These are phyloP conservation scores for Phymanthus crucifer DNA, from an alignment of 92 coral and sea anemone species.

Conservation along the genomic window DNA sequence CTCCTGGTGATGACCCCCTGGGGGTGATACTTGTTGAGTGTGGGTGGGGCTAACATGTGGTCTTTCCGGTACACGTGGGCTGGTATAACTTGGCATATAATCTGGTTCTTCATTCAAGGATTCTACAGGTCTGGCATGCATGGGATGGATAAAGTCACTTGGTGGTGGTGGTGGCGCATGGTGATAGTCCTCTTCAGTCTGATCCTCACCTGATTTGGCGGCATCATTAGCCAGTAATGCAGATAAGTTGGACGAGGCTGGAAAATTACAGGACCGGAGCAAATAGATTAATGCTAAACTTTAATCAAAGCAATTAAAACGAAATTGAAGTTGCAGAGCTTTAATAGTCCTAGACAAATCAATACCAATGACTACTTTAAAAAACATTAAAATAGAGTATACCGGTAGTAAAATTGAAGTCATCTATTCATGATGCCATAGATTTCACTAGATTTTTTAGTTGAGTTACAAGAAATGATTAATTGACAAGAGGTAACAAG, in stretches of 20 bases:
- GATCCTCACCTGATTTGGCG: conserved; percentile 34
- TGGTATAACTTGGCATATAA: conserved; percentile 15
- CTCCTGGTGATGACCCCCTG: conserved; percentile 26
- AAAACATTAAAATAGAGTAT: too few species aligned
- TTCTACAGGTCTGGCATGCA: conserved; percentile 36
- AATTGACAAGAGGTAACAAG: neutral
- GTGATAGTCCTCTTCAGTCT: conserved; percentile 1
- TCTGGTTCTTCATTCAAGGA: neutral
- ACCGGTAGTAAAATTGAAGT: too few species aligned
- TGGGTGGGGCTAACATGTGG: neutral
- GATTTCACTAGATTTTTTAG: neutral
- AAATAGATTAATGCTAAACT: neutral
- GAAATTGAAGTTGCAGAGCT: too few species aligned
- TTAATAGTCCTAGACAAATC: neutral
- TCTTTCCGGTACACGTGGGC: neutral
- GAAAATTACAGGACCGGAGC: conserved; percentile 19
- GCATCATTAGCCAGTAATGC: conserved; percentile 87
- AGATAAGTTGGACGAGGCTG: conserved; percentile 88
- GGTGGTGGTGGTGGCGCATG: neutral
- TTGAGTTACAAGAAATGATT: neutral
- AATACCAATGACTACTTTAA: too few species aligned
- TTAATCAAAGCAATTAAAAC: neutral
- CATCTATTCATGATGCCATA: neutral
- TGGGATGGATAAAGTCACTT: conserved; percentile 32
- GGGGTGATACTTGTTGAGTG: conserved; percentile 6